Percentiles rank a stretch among this genome's conserved stretches.
phyloP scores from a whole-genome alignment of 35 echinoderm and acorn worm species.

The Hemicentrotus pulcherrimus region DNA sequence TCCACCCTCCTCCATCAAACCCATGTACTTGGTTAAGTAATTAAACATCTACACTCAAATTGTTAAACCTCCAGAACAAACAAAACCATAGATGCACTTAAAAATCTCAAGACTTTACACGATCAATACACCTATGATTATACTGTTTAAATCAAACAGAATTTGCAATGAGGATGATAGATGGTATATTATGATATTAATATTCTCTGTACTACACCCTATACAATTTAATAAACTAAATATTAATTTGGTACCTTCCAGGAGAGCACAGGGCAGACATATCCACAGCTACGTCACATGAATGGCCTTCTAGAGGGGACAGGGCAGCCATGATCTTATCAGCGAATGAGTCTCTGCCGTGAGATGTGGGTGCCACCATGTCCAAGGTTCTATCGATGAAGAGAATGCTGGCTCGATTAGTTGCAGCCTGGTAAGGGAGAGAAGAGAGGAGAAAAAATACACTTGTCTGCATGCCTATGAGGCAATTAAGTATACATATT shows the following conservation, averaged over 20 bases:
- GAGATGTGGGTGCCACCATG: constrained; percentile 71
- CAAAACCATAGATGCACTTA: too few species aligned
- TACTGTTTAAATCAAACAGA: too few species aligned
- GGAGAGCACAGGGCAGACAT: constrained; percentile 81
- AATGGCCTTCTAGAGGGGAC: constrained; percentile 81
- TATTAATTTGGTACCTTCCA: constrained; percentile 58
- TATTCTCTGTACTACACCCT: neutral
- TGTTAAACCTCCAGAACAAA: too few species aligned
- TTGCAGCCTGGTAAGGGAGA: constrained; percentile 57
- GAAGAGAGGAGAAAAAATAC: too few species aligned
- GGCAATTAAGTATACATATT: too few species aligned
- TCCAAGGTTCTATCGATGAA: constrained; percentile 88
- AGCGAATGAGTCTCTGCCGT: constrained; percentile 81
- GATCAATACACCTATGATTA: too few species aligned
- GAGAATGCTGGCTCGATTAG: constrained; percentile 72
- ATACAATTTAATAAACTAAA: neutral
- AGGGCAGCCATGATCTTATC: constrained; percentile 78
- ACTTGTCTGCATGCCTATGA: too few species aligned
- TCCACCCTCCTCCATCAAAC: too few species aligned
- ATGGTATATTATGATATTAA: neutral
- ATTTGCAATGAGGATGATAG: too few species aligned
- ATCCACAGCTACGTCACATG: constrained; percentile 75
- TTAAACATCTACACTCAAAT: too few species aligned
- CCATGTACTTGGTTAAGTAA: too few species aligned
- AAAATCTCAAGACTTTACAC: too few species aligned